Base-by-base conservation (phyloP, 2,888 invertebrate genomes). In the Gerris lacustris region DNA sequence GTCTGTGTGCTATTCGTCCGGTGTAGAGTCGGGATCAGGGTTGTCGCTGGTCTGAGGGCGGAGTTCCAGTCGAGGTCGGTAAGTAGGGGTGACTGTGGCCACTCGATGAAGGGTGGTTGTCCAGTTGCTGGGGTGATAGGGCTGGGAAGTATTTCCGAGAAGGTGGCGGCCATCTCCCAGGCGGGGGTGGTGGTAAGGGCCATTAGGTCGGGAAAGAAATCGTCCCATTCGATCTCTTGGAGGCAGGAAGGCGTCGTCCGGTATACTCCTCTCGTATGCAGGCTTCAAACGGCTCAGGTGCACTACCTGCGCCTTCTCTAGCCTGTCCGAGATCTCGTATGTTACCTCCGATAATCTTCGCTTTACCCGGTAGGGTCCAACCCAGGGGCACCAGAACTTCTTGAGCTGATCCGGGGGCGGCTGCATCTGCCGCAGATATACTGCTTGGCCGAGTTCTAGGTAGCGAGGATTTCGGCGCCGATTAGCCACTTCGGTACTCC, bases 371-470 rank as follows among this genome's bases (percentile, higher is more conserved):
- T 45, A 63, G 7, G 69, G 69, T 1, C 69, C 64, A 9, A 47
- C 31, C 69, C 69, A 69, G 6, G 69, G 69, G 18, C 69, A 64
- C 69, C 69, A 69, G 18, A 69, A 69, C 44, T 69, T 69, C 17
- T 17, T 6, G n/a, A 44, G 45, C 17, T 15, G 18, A 6, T 31
- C 18, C 15, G 6, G 31, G 6, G 63, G 69, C 5, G 64, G 6
- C 18, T 69, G 69, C 43, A 69, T 63, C 6, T 44, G n/a, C 44
- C 63, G 66, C 6, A 69, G 64, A 18, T 69, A 69, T 17, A 69
- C 69, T 44, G 17, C 6, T 9, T 69, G 18, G 6, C 44, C 64
- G 11, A 6, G 17, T 5, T 17, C 47, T 6, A 17, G 68, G 17
- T 55, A 47, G 9, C 9, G 18, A 43, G n/a, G 11, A 31, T 17